phyloP scores from a whole-genome alignment of 2,113 vertebrate species.

The Pelecanoides urinatrix region DNA sequence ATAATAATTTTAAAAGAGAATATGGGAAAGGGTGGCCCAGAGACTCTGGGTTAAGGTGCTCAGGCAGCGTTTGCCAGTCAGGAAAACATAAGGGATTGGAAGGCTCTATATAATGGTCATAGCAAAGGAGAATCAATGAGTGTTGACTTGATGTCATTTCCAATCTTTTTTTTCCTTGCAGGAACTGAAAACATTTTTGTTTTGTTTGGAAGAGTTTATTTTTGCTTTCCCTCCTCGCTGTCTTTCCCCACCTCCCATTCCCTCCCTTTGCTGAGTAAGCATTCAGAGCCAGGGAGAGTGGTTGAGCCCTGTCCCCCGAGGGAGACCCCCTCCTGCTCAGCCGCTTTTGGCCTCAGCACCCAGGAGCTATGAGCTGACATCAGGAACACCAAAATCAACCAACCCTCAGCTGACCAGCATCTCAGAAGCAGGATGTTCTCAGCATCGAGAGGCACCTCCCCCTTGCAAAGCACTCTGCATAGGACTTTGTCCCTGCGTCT shows the following conservation, averaged over 20 bases:
- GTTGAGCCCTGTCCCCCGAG: neutral
- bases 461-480: neutral
- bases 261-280: neutral
- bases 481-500: neutral
- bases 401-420: accelerated
- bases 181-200: conserved; percentile 23
- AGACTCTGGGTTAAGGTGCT: neutral
- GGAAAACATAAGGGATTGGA: neutral
- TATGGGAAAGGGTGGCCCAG: neutral
- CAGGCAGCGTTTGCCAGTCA: neutral
- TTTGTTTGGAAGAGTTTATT: neutral
- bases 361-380: neutral
- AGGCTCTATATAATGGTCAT: neutral
- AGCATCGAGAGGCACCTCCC: accelerated
- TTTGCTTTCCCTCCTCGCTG: neutral
- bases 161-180: conserved; percentile 26
- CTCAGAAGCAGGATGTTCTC: neutral
- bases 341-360: neutral
- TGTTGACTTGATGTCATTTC: conserved; percentile 51
- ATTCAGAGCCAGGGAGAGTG: neutral
- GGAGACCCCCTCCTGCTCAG: neutral
- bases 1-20: neutral
- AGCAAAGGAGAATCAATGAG: conserved; percentile 24
- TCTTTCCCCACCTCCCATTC: neutral
- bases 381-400: neutral